phyloP scores from a whole-genome alignment of 2,797 vertebrate species.

The Poecilia gillii region DNA sequence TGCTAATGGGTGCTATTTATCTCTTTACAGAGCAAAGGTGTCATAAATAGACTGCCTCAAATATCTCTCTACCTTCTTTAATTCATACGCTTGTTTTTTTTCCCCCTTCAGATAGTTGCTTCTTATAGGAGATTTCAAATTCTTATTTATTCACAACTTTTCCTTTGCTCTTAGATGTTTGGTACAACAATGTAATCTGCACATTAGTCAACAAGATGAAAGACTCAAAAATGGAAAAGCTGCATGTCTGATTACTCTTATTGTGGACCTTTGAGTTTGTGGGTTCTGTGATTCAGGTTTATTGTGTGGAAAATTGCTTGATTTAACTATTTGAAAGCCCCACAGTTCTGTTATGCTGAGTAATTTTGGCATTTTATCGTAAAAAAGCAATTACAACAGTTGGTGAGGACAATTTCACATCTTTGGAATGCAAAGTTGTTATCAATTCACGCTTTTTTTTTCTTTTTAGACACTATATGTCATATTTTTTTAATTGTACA shows the following conservation, averaged over 20 bases:
- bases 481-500: not conserved
- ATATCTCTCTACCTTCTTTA: slow-evolving; percentile 33
- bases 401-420: not conserved
- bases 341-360: not conserved
- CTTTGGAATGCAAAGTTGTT: not conserved
- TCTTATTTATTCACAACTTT: slow-evolving; percentile 16
- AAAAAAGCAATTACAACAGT: not conserved
- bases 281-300: not conserved
- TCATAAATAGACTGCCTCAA: slow-evolving; percentile 33
- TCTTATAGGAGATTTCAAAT: slow-evolving; percentile 3
- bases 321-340: not conserved
- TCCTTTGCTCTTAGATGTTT: slow-evolving; percentile 18
- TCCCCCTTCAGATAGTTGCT: slow-evolving; percentile 5
- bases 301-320: slow-evolving; percentile 15
- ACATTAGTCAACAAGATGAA: slow-evolving; percentile 14
- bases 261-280: slow-evolving; percentile 1
- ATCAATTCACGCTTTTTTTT: not conserved
- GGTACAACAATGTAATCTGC: not conserved
- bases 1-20: slow-evolving; percentile 65
- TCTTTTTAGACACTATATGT: not conserved
- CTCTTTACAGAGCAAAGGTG: slow-evolving; percentile 43
- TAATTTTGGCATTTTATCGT: not conserved
- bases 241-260: not conserved
- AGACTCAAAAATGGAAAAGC: not conserved
- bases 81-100: not conserved